These are phyloP conservation scores for Stenodema calcarata DNA, from an alignment of 2,888 invertebrate genomes.

Conservation along the genomic window DNA sequence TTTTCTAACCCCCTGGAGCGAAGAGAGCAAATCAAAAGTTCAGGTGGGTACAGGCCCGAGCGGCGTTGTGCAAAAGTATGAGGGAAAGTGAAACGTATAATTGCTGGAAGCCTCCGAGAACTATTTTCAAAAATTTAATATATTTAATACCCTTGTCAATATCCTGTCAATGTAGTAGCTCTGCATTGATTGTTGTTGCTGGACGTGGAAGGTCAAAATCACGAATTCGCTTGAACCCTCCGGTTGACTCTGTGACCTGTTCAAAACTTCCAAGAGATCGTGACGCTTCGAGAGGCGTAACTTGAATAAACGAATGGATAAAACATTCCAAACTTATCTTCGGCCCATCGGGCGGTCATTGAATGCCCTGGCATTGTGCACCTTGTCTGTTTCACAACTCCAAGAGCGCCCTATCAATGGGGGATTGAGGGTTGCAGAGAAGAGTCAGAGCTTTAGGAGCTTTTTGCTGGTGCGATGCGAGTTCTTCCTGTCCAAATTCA, in stretches of 20 bases:
- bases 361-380: background rate
- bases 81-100: background rate
- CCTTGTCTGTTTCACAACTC: no score
- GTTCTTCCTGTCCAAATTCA: no score
- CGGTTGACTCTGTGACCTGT: background rate
- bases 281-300: background rate
- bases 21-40: background rate
- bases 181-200: background rate
- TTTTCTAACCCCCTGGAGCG: background rate
- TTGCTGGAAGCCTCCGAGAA: no score
- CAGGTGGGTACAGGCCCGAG: background rate
- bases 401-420: no score
- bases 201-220: background rate
- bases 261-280: background rate
- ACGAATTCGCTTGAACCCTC: background rate
- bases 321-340: background rate
- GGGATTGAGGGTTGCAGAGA: no score
- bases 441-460: no score
- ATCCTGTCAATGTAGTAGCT: no score
- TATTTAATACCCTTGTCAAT: background rate
- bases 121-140: no score
- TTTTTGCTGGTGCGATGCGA: no score
- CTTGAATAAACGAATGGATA: background rate
- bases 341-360: background rate
- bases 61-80: background rate